A percentile compares a stretch with the other conserved stretches of the same genome.
Evolutionary conservation across 2,888 invertebrate species (phyloP).

Genomic region (Dryomyza anilis): DNA sequence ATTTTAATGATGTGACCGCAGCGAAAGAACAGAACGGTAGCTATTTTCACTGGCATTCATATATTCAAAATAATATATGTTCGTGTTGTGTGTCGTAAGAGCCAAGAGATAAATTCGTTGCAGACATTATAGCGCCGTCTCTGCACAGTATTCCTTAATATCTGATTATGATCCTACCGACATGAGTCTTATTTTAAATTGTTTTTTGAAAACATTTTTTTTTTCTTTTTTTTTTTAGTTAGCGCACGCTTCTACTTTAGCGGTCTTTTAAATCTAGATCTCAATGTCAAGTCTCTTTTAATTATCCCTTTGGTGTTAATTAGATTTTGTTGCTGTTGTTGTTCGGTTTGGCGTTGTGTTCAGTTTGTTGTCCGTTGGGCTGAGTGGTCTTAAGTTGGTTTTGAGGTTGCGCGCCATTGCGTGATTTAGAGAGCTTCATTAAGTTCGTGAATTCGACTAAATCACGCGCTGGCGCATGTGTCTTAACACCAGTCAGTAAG

Average conservation of each 20-base stretch:
- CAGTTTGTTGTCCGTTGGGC: constrained; percentile 24
- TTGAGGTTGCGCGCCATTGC: constrained; percentile 55
- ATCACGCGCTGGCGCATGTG: constrained; percentile 60
- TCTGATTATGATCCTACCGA: too few relatives aligned
- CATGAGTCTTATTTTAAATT: too few relatives aligned
- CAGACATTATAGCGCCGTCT: constrained; percentile 24
- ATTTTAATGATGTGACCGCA: constrained; percentile 18
- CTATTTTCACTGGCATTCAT: neutral
- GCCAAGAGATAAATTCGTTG: constrained; percentile 7
- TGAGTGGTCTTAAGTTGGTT: constrained; percentile 48
- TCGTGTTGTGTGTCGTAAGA: neutral
- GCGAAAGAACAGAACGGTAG: neutral
- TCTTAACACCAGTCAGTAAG: constrained; percentile 48
- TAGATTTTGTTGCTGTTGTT: constrained; percentile 50
- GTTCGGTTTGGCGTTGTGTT: constrained; percentile 39
- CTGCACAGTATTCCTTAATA: too few relatives aligned
- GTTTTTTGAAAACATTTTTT: neutral
- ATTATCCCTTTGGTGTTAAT: constrained; percentile 59
- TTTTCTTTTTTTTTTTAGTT: too few relatives aligned
- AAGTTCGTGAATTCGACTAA: constrained; percentile 63
- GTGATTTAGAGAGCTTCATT: constrained; percentile 63
- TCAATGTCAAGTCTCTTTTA: constrained; percentile 54
- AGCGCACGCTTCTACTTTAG: constrained; percentile 24
- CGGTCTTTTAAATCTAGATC: constrained; percentile 48
- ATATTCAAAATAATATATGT: too few relatives aligned